phyloP scores from a whole-genome alignment of 1,140 invertebrate genomes.

The Plodia interpunctella region DNA sequence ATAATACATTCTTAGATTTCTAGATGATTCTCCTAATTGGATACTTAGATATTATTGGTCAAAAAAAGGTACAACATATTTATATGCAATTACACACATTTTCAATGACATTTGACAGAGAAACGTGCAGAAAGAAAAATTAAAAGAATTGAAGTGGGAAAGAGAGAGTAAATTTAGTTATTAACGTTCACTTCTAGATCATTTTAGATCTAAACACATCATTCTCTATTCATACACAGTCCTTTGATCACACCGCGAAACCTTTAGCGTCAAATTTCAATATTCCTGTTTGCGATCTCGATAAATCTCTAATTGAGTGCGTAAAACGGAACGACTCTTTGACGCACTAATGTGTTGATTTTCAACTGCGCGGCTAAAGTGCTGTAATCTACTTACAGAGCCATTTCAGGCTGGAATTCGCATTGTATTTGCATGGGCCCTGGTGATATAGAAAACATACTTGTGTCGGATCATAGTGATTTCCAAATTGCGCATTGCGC shows the following conservation, averaged over 20 bases:
- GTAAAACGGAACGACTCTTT: slow-evolving; percentile 51
- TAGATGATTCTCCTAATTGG: no score
- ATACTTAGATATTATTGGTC: no score
- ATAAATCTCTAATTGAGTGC: slow-evolving; percentile 56
- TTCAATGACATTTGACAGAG: no score
- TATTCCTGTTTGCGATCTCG: slow-evolving; percentile 35
- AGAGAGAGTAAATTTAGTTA: no score
- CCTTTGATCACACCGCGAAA: slow-evolving; percentile 52
- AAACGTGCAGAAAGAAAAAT: no score
- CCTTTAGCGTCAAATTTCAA: slow-evolving; percentile 56
- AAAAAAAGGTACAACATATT: no score
- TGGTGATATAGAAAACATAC: no score
- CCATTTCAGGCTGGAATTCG: neutral
- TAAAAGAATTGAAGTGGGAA: no score
- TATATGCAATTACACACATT: no score
- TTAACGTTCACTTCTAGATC: neutral
- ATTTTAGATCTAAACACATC: slow-evolving; percentile 1
- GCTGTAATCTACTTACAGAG: neutral
- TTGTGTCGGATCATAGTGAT: no score
- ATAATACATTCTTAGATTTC: no score
- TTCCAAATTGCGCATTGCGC: no score
- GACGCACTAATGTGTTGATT: slow-evolving; percentile 29
- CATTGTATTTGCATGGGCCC: neutral
- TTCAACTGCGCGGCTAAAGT: slow-evolving; percentile 7
- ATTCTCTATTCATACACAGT: slow-evolving; percentile 58